Evolutionary conservation across 2,797 vertebrate genomes (phyloP).

Genomic region (Sebastes taczanowskii): DNA sequence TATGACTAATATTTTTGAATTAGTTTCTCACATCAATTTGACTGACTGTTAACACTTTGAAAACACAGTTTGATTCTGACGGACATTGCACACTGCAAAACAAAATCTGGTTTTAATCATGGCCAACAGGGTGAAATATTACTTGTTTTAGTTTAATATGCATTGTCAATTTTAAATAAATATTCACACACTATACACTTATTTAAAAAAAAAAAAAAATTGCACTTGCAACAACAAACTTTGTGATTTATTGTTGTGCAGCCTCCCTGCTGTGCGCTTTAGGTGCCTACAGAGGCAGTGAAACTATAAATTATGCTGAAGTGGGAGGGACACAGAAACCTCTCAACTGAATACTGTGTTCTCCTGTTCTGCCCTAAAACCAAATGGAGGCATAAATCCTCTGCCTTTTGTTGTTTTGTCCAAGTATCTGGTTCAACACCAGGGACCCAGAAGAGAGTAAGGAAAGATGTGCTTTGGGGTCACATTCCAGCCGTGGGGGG

Average conservation of each 20-base stretch:
- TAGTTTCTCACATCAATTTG: neutral
- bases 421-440: constrained; percentile 30
- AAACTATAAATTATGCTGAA: constrained; percentile 28
- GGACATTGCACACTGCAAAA: neutral
- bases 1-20: constrained; percentile 1
- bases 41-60: neutral
- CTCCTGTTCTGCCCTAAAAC: constrained; percentile 56
- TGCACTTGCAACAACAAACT: neutral
- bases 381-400: constrained; percentile 59
- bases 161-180: neutral
- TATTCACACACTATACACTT: neutral
- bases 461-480: constrained; percentile 10
- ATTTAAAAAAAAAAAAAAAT: neutral
- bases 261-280: constrained; percentile 1
- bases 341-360: constrained; percentile 17
- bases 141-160: neutral
- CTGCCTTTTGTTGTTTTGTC: constrained; percentile 32
- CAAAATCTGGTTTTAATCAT: neutral
- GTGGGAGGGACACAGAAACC: constrained; percentile 16
- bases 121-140: neutral
- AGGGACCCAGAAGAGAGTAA: constrained; percentile 15
- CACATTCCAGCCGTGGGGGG: constrained; percentile 17
- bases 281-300: constrained; percentile 4
- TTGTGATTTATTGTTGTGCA: neutral
- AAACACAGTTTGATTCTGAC: neutral